A percentile compares a stretch with the other conserved stretches of the same genome.
Conservation (phyloP, 2,888 invertebrate species). For the Pristionchus mayeri region DNA sequence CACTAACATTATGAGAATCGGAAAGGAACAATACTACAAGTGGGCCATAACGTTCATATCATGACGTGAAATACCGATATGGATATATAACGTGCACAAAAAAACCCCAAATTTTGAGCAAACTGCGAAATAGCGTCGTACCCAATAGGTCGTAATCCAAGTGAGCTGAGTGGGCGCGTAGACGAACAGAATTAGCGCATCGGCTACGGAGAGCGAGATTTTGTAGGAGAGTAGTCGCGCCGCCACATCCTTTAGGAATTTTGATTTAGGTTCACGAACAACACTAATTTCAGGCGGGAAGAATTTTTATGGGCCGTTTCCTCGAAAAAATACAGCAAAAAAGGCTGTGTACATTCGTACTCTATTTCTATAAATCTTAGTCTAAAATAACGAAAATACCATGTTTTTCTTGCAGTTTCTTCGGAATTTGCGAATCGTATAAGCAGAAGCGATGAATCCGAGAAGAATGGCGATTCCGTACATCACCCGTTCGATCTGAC, state of each 20-base stretch:
- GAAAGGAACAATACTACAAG: too few species aligned
- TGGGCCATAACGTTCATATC: too few species aligned
- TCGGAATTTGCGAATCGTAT: constrained; percentile 56
- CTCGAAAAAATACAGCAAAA: constrained; percentile 48
- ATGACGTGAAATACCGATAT: too few species aligned
- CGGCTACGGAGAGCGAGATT: constrained; percentile 62
- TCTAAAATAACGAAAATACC: not conserved
- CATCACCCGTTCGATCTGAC: constrained; percentile 61
- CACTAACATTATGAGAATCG: not conserved
- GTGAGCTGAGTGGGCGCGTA: too few species aligned
- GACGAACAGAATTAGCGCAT: constrained; percentile 62
- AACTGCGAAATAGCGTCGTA: too few species aligned
- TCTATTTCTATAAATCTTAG: too few species aligned
- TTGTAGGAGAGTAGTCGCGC: constrained; percentile 62
- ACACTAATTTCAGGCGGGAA: too few species aligned
- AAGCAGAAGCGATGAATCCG: constrained; percentile 58
- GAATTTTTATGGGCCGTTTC: too few species aligned
- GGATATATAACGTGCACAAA: too few species aligned
- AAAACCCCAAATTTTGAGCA: too few species aligned
- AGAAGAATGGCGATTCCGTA: constrained; percentile 59
- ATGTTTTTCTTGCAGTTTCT: constrained; percentile 50
- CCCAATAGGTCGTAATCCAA: constrained; percentile 64
- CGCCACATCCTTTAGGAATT: constrained; percentile 61
- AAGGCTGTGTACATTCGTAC: too few species aligned
- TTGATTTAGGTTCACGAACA: too few species aligned